Conservation (phyloP, 2,113 vertebrate genomes). For the Nerophis ophidion region DNA sequence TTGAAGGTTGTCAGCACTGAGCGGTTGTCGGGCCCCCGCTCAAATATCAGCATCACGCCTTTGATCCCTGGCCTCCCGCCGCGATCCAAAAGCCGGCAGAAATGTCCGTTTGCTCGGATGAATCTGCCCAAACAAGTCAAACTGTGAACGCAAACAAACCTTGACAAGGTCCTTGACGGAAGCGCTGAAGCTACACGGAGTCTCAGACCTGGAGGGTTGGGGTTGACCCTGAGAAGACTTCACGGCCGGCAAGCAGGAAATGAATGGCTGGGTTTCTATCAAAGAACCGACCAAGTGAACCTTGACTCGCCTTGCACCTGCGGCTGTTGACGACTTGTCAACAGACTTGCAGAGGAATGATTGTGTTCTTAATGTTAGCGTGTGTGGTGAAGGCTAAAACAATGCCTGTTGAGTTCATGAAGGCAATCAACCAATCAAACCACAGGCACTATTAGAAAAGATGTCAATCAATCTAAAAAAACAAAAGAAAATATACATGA, state of each 20-base stretch:
- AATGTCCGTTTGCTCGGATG: background rate
- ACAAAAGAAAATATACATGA: no score
- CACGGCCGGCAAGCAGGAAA: background rate
- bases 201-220: background rate
- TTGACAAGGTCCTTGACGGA: slow-evolving; percentile 6
- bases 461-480: no score
- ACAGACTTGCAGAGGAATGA: background rate
- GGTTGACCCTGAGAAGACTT: background rate
- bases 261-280: background rate
- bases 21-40: background rate
- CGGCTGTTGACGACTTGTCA: background rate
- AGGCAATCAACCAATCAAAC: no score
- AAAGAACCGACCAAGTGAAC: background rate
- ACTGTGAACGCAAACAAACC: slow-evolving; percentile 4
- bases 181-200: background rate
- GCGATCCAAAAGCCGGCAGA: background rate
- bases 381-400: background rate
- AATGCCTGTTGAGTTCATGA: no score
- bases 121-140: slow-evolving; percentile 5
- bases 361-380: background rate
- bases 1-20: no score
- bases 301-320: background rate
- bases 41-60: background rate
- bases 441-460: no score
- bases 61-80: background rate